These are phyloP conservation scores for Saiga tatarica DNA, from an alignment of 2,113 vertebrate species.

Conservation along the genomic window DNA sequence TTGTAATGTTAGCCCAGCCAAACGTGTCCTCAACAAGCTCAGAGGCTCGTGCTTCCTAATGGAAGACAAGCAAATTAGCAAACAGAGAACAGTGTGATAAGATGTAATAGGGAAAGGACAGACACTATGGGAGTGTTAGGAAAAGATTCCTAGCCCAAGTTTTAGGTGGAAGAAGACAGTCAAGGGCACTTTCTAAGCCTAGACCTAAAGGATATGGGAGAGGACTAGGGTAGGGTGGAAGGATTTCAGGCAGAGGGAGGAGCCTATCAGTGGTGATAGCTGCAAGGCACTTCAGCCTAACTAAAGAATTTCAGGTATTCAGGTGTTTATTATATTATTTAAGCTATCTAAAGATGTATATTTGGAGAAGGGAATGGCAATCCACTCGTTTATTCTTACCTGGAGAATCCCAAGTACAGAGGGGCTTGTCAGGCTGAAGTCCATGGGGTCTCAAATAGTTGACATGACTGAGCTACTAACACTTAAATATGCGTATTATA, in stretches of 20 bases:
- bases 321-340: not conserved
- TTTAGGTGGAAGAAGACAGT: not conserved
- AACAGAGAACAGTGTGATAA: not conserved
- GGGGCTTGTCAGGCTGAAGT: not conserved
- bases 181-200: not conserved
- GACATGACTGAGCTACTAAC: not conserved
- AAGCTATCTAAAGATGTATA: not conserved
- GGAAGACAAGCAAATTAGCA: not conserved
- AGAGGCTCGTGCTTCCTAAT: not conserved
- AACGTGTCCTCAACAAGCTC: not conserved
- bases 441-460: not conserved
- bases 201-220: not conserved
- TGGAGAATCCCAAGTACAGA: not conserved
- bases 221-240: not conserved
- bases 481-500: not conserved
- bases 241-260: not conserved
- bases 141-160: not conserved
- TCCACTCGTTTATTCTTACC: not conserved
- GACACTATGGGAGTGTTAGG: not conserved
- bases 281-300: not conserved
- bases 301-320: not conserved
- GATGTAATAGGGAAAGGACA: not conserved
- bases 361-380: not conserved
- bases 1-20: not conserved
- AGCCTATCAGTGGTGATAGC: not conserved